Conservation (phyloP, 2,888 invertebrate genomes). For the Muscina levida region DNA sequence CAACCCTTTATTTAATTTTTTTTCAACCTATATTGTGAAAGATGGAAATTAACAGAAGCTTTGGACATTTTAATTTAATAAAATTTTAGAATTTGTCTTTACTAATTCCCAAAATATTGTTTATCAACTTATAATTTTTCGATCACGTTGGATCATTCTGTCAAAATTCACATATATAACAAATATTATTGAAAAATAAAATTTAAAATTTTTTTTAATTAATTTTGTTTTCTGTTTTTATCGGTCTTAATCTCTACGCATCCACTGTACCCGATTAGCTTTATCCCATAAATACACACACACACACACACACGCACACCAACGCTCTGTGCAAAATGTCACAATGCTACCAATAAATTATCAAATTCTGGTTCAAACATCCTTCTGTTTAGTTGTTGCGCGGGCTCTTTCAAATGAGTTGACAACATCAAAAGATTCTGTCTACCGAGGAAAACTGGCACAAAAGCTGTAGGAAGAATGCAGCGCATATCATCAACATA, state of each 20-base stretch:
- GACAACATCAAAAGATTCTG: background rate
- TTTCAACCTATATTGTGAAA: too few relatives aligned
- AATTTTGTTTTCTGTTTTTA: background rate
- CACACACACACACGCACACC: slow-evolving; percentile 28
- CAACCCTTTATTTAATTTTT: too few relatives aligned
- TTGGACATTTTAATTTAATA: too few relatives aligned
- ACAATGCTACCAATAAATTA: slow-evolving; percentile 64
- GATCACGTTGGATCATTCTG: too few relatives aligned
- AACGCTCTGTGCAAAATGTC: slow-evolving; percentile 64
- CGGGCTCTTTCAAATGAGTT: too few relatives aligned
- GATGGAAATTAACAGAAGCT: too few relatives aligned
- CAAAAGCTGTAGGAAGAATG: too few relatives aligned
- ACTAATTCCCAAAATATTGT: too few relatives aligned
- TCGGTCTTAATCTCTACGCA: background rate
- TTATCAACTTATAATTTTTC: too few relatives aligned
- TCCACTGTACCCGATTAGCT: slow-evolving; percentile 50
- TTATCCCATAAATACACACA: slow-evolving; percentile 16
- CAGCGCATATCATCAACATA: too few relatives aligned
- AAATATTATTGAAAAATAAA: slow-evolving; percentile 3
- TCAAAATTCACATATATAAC: too few relatives aligned
- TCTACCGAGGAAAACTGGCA: background rate
- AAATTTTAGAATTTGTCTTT: too few relatives aligned
- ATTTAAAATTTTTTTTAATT: background rate
- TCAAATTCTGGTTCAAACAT: slow-evolving; percentile 63
- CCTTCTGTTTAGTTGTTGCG: slow-evolving; percentile 59